Conservation (phyloP, 2,797 vertebrate species). For the Onychomys arenicola region DNA sequence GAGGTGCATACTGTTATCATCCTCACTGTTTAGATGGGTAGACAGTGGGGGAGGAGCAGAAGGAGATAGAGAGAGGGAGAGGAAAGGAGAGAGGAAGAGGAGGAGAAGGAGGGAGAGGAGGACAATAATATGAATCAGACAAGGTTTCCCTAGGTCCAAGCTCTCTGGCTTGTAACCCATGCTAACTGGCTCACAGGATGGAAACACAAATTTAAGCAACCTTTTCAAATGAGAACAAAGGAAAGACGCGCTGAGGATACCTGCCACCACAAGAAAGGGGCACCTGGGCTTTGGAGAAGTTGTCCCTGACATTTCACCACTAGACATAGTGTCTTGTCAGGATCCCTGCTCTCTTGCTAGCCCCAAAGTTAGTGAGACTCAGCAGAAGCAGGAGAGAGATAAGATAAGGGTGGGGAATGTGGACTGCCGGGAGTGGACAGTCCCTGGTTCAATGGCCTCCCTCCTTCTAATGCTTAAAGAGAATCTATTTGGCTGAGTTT, state of each 20-base stretch:
- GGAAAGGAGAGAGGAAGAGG: rapidly evolving
- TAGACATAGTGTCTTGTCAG: not conserved
- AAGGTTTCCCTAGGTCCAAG: not conserved
- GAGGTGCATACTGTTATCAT: not conserved
- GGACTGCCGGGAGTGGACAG: not conserved
- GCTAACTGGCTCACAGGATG: not conserved
- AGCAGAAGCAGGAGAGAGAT: not conserved
- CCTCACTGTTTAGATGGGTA: not conserved
- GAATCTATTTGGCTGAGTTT: not conserved
- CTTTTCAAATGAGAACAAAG: not conserved
- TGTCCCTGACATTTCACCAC: not conserved
- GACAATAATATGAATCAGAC: not conserved
- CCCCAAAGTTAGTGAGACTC: not conserved
- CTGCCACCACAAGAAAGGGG: not conserved
- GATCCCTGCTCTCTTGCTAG: not conserved
- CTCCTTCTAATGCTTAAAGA: not conserved
- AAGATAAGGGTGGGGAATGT: not conserved
- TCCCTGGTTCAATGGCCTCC: not conserved
- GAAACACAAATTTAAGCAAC: not conserved
- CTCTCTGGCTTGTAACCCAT: not conserved
- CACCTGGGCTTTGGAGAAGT: not conserved
- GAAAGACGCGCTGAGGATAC: not conserved
- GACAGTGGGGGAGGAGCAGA: not conserved
- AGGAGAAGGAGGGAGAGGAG: too few relatives aligned
- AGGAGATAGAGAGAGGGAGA: too few relatives aligned